These are phyloP conservation scores for Acanthurus lineatus DNA, from an alignment of 2,797 vertebrate genomes.

Conservation along the genomic window DNA sequence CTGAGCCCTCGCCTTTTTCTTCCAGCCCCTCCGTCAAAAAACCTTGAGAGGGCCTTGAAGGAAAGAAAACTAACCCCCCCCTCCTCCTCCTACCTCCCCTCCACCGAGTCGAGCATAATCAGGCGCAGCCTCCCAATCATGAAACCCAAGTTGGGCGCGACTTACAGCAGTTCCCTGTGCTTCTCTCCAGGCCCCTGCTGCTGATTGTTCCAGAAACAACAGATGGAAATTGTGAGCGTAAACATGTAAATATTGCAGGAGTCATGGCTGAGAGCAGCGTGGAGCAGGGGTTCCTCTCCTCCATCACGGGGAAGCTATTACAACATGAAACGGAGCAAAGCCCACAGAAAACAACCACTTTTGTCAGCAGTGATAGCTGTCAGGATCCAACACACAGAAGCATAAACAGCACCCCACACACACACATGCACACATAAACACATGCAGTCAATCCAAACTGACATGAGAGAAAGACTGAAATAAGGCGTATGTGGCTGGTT, in stretches of 20 bases:
- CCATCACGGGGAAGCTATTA: constrained; percentile 74
- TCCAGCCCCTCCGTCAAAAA: constrained; percentile 61
- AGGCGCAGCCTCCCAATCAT: constrained; percentile 86
- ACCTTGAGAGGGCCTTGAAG: constrained; percentile 82
- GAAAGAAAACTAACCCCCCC: constrained; percentile 74
- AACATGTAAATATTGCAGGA: constrained; percentile 88
- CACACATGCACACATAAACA: constrained; percentile 65
- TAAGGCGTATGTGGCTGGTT: constrained; percentile 30
- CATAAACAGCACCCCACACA: constrained; percentile 63
- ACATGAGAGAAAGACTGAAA: constrained; percentile 53
- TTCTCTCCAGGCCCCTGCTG: constrained; percentile 75
- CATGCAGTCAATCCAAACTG: constrained; percentile 32
- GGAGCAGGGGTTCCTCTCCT: constrained; percentile 60
- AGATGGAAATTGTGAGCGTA: constrained; percentile 89
- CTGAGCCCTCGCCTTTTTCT: constrained; percentile 45
- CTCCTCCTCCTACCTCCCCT: constrained; percentile 1
- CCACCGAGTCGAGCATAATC: constrained; percentile 78
- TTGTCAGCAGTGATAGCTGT: constrained; percentile 78
- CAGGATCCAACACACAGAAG: constrained; percentile 71
- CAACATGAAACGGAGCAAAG: constrained; percentile 75
- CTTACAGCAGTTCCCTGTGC: constrained; percentile 73
- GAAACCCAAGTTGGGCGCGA: constrained; percentile 85
- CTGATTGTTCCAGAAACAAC: constrained; percentile 89
- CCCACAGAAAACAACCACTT: constrained; percentile 76
- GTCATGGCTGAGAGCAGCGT: constrained; percentile 73